Base-by-base conservation (phyloP, 2,888 invertebrate genomes). In the Orchesellides sinensis region DNA sequence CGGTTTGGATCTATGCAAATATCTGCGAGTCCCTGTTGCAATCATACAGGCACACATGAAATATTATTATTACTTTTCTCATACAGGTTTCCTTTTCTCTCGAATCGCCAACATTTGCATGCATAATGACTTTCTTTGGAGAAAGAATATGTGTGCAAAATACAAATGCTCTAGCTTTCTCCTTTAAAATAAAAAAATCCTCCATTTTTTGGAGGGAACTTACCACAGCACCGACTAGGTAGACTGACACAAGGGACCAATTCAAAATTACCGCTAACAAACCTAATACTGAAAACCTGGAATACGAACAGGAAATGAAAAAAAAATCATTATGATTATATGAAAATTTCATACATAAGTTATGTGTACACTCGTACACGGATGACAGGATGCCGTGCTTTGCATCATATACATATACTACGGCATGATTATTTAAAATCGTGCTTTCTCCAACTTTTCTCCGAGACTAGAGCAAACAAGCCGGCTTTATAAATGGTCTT, bases 201-300 rank as follows among this genome's bases (percentile, higher is more conserved):
- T 27, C 25, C 49, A 32, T 69, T 69, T 29, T 19, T 8, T 8
- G n/a, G 21, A 23, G 23, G 17, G 12, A 49, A 90, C 91, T 90
- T 89, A 92, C 96, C 89, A 97, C 96, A 77, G 95, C 94, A 29
- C 94, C 93, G 66, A 96, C 95, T 85, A 97, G 92, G 91, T 97
- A 96, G 84, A 96, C 90, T 75, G 97, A 96, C 70, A 96, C 94
- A 92, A 96, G 94, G 88, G 96, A 92, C 95, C 97, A 98, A 85
- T 96, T 96, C 78, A 95, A 93, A 87, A 96, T 95, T 45, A 98
- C 95, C 40, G 96, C 96, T 89, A 98, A 92, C 23, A 96, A 91
- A 54, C 95, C 94, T 90, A 96, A 94, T 27, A 97, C 97, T 85
- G 96, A 96, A 88, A 97, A 96, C 87, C 92, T 92, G 89, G 10